These are phyloP conservation scores for Acleris literana DNA, from an alignment of 2,888 invertebrate species.

Conservation along the genomic window DNA sequence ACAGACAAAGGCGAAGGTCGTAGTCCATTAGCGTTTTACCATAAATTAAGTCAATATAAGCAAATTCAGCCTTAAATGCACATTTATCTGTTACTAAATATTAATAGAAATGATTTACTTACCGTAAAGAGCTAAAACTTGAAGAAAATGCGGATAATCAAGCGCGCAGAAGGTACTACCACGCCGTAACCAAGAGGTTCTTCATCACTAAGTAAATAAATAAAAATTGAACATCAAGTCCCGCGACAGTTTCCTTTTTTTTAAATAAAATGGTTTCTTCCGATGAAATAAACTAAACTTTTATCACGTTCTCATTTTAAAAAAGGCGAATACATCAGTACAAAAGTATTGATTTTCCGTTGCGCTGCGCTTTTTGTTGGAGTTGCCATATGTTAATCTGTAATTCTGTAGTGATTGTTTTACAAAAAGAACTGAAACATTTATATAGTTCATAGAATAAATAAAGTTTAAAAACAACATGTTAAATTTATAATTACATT, in stretches of 20 bases:
- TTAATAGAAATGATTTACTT: constrained; percentile 57
- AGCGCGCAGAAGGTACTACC: constrained; percentile 79
- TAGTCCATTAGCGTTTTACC: constrained; percentile 60
- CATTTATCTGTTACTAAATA: constrained; percentile 2
- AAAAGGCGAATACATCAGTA: constrained; percentile 78
- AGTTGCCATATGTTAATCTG: constrained; percentile 35
- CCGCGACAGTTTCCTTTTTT: constrained; percentile 71
- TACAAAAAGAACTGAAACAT: no score
- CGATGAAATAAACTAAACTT: constrained; percentile 76
- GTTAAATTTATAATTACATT: no score
- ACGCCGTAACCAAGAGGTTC: constrained; percentile 82
- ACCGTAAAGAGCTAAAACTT: constrained; percentile 75
- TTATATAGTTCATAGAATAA: no score
- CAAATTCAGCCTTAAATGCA: neutral
- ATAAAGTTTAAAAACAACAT: no score
- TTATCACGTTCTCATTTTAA: constrained; percentile 83
- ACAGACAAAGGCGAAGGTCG: constrained; percentile 84
- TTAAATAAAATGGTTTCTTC: constrained; percentile 74
- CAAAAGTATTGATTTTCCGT: constrained; percentile 78
- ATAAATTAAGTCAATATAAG: constrained; percentile 40
- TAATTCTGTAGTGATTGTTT: neutral
- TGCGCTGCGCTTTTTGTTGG: constrained; percentile 51
- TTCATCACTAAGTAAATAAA: constrained; percentile 83
- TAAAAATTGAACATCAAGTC: constrained; percentile 83
- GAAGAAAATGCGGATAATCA: constrained; percentile 73